Base-by-base conservation (phyloP, 2,797 vertebrate species). In the Helostoma temminkii region DNA sequence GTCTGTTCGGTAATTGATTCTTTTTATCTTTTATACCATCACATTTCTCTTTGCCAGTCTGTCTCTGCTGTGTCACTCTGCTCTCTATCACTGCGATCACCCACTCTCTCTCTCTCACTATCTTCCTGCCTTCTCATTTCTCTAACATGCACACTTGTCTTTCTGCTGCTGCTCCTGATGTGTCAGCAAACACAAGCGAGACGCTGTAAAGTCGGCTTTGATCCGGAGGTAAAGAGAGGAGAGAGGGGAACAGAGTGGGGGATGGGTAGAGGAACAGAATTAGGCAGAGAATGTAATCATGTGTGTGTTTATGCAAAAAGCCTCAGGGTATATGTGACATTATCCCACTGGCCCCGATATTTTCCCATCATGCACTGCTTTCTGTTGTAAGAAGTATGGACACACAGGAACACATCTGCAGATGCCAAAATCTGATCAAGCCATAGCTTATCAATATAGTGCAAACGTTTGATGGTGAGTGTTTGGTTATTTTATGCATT, bases 141-240 rank as follows among this genome's bases (percentile, higher is more conserved):
- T 81, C 59, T 58, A 58, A 74, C 79, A 74, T 46, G 56, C 74
- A 24, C 80, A 57, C 60, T 83, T 83, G 76, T 81, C 73, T 74
- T 64, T 66, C 69, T 54, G 61, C 72, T 62, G 56, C 75, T 52
- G 58, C 70, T 48, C 53, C 66, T 84, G 71, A 78, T 82, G 80
- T 77, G 67, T 87, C 82, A 88, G 85, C 84, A 85, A 83, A 87
- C 77, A 83, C 45, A 58, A 75, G 71, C 5, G 24, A 77, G 64
- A 79, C 16, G 30, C 57, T 2, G 21, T 68, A 74, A 81, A 89
- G 74, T 85, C 47, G 26, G 15, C 76, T 66, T 66, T 62, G 68
- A 82, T 74, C 53, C 22, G 39, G 32, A 66, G 62, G 66, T 36
- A 69, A 39, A 18, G 3, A 39, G 14, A 6, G 7, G 22, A 25